Percentiles rank a stretch among this genome's conserved stretches.
Conservation (phyloP, 1,140 invertebrate genomes). For the Orchesella cincta region DNA sequence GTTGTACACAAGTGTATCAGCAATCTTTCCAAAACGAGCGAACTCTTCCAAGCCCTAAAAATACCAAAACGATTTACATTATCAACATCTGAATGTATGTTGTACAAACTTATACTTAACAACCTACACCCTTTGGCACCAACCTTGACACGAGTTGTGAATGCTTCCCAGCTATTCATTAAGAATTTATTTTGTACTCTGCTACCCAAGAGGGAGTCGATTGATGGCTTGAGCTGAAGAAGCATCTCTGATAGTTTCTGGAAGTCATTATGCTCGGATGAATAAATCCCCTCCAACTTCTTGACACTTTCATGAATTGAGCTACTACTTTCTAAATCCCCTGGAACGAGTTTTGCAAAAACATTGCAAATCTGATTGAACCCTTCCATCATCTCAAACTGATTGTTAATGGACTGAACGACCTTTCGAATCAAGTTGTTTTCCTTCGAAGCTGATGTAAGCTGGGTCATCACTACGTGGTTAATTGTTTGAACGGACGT, state of each 20-base stretch:
- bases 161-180: conserved; percentile 70
- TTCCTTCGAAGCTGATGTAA: conserved; percentile 36
- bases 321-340: not conserved
- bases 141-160: conserved; percentile 59
- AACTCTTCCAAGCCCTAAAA: not conserved
- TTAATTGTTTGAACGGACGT: conserved; percentile 67
- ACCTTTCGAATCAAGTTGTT: conserved; percentile 11
- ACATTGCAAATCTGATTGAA: conserved; percentile 21
- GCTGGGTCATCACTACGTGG: conserved; percentile 57
- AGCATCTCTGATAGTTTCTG: conserved; percentile 52
- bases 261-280: conserved; percentile 16
- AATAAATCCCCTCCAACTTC: not conserved
- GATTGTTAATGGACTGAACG: conserved; percentile 38
- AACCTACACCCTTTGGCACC: too few species aligned
- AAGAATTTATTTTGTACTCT: conserved; percentile 56
- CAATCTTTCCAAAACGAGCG: not conserved
- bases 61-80: not conserved
- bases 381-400: conserved; percentile 41
- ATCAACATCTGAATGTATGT: conserved; percentile 14
- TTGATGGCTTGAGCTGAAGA: conserved; percentile 56
- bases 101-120: not conserved
- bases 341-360: conserved; percentile 14
- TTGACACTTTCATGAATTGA: not conserved
- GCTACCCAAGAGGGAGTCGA: conserved; percentile 60
- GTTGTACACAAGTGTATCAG: not conserved